Evolutionary conservation across 2,113 vertebrate species (phyloP).

Genomic region (Parotia lawesii): DNA sequence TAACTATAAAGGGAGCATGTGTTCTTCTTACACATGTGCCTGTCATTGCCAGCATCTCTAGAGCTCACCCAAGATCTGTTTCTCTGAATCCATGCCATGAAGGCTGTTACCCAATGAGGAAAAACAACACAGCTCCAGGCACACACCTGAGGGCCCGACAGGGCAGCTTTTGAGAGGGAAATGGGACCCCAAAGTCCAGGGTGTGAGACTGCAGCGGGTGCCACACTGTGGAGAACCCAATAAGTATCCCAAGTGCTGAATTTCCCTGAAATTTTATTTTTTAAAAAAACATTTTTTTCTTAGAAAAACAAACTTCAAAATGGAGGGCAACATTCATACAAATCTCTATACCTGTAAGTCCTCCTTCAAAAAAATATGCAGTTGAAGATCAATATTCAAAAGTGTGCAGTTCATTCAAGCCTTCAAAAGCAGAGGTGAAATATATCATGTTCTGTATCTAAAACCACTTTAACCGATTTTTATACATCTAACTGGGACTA

Average conservation of each 20-base stretch:
- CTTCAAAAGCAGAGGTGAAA: conserved; percentile 27
- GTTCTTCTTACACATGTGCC: background rate
- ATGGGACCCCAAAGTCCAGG: background rate
- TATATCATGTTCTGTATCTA: background rate
- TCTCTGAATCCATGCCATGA: background rate
- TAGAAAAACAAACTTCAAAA: background rate
- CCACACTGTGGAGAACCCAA: background rate
- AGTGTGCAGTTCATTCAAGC: background rate
- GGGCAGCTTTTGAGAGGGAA: background rate
- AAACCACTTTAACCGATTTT: background rate
- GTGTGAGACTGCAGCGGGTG: background rate
- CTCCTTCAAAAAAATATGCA: background rate
- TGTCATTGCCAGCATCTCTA: background rate
- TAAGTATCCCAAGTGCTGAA: background rate
- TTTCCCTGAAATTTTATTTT: background rate
- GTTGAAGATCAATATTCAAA: background rate
- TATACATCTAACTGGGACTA: background rate
- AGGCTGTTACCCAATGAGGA: background rate
- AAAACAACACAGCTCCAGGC: background rate
- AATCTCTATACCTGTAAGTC: background rate
- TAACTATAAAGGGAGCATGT: background rate
- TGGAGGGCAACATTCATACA: background rate
- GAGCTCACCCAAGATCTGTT: background rate
- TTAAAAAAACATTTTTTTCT: background rate
- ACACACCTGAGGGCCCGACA: background rate